Percentiles rank a stretch among this genome's conserved stretches.
phyloP scores from a whole-genome alignment of 2,113 vertebrate species.

The Rousettus leschenaultii region DNA sequence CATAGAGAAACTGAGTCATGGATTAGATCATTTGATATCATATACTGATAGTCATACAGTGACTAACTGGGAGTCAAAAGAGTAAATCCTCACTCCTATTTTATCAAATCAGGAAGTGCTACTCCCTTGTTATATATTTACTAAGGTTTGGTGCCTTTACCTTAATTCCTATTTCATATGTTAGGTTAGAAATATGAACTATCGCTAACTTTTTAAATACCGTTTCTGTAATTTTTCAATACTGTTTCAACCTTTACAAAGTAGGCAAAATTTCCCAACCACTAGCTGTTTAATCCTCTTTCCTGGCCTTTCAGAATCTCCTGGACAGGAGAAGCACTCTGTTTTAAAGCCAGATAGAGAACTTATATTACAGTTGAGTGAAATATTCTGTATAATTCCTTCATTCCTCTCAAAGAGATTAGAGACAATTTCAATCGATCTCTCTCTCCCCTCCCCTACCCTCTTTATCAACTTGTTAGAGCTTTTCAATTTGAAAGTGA shows the following conservation, averaged over 20 bases:
- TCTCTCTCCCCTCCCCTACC: not conserved
- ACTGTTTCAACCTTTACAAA: not conserved
- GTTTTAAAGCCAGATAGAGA: not conserved
- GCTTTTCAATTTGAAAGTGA: conserved; percentile 21
- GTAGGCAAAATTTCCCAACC: not conserved
- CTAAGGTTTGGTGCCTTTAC: not conserved
- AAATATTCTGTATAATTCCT: not conserved
- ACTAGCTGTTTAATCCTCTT: not conserved
- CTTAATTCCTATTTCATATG: not conserved
- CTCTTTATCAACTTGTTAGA: not conserved
- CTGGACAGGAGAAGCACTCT: not conserved
- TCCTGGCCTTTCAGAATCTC: not conserved
- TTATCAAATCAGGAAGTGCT: conserved; percentile 23
- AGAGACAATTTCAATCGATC: not conserved
- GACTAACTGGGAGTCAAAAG: conserved; percentile 3
- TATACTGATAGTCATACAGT: not conserved
- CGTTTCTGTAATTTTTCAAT: not conserved
- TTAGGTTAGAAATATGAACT: conserved; percentile 8
- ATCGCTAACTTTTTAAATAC: not conserved
- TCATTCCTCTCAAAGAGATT: not conserved
- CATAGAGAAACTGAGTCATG: conserved; percentile 31
- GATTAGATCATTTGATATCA: not conserved
- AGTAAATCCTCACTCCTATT: not conserved
- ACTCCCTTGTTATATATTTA: conserved; percentile 51
- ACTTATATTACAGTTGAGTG: not conserved